These are phyloP conservation scores for Tapirus terrestris DNA, from an alignment of 2,113 vertebrate species.

Conservation along the genomic window DNA sequence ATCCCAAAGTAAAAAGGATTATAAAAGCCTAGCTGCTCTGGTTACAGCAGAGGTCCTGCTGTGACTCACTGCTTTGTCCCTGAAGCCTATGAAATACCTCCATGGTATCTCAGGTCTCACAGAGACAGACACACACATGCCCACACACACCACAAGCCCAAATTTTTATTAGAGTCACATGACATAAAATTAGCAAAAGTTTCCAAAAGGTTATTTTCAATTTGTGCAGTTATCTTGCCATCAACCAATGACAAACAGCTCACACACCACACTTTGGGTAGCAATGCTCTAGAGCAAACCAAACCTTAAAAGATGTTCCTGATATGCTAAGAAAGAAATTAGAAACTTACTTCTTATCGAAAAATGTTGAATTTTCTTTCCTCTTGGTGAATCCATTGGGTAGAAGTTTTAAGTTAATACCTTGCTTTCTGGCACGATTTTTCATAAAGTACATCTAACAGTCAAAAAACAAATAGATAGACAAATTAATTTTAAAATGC, in stretches of 20 bases:
- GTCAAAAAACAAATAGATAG: conserved; percentile 63
- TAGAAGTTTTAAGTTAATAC: conserved; percentile 91
- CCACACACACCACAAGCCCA: background rate
- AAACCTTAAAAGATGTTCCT: background rate
- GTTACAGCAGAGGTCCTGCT: background rate
- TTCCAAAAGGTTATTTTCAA: conserved; percentile 11
- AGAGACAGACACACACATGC: background rate
- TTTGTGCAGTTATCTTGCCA: background rate
- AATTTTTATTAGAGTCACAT: background rate
- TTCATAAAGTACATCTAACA: conserved; percentile 89
- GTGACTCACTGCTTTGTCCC: background rate
- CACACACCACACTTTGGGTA: background rate
- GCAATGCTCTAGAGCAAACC: background rate
- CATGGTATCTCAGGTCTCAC: background rate
- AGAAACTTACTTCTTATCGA: conserved; percentile 88
- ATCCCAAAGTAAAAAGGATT: background rate
- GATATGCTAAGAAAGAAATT: background rate
- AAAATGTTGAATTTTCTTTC: conserved; percentile 94
- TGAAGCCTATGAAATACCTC: background rate
- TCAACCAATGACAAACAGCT: background rate
- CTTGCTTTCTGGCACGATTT: conserved; percentile 87
- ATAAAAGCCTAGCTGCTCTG: background rate
- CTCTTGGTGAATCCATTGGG: conserved; percentile 93
- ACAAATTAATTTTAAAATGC: conserved; percentile 1
- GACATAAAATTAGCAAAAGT: background rate